Evolutionary conservation across 1,140 invertebrate species (phyloP).

Genomic region (Galleria mellonella): DNA sequence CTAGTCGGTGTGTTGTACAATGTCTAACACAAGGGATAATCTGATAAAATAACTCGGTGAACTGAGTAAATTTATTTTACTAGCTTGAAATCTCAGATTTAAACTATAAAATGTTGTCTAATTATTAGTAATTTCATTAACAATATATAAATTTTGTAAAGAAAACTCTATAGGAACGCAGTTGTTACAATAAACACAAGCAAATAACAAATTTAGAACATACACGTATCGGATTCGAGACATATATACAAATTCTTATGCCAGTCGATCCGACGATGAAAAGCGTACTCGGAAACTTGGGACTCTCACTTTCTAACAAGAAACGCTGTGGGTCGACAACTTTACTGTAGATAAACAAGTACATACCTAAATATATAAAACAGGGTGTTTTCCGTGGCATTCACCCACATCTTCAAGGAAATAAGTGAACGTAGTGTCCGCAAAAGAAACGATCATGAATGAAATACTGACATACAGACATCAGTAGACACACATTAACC

Average conservation of each 20-base stretch:
- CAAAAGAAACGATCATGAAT: constrained; percentile 23
- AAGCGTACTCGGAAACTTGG: constrained; percentile 45
- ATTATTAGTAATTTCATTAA: no score
- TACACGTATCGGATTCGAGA: no score
- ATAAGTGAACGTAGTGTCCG: constrained; percentile 7
- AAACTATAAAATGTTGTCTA: no score
- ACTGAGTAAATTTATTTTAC: no score
- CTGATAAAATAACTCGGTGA: no score
- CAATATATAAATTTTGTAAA: no score
- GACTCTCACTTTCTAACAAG: constrained; percentile 62
- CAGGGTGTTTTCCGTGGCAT: constrained; percentile 37
- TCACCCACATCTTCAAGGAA: constrained; percentile 33
- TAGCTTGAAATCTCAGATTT: no score
- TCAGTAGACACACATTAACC: constrained; percentile 28
- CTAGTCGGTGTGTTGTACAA: no score
- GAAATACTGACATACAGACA: constrained; percentile 29
- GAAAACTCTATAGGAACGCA: no score
- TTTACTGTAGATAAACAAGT: constrained; percentile 46
- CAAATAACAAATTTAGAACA: no score
- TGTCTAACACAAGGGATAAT: no score
- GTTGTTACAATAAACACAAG: no score
- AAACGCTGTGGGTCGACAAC: constrained; percentile 43
- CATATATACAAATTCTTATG: constrained; percentile 24
- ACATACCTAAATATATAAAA: constrained; percentile 42
- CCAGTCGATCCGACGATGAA: constrained; percentile 34